Evolutionary conservation across 2,888 invertebrate genomes (phyloP), one percentile per base, ranked within the genome.

Genomic region (Zygothrica quintamaculata): DNA sequence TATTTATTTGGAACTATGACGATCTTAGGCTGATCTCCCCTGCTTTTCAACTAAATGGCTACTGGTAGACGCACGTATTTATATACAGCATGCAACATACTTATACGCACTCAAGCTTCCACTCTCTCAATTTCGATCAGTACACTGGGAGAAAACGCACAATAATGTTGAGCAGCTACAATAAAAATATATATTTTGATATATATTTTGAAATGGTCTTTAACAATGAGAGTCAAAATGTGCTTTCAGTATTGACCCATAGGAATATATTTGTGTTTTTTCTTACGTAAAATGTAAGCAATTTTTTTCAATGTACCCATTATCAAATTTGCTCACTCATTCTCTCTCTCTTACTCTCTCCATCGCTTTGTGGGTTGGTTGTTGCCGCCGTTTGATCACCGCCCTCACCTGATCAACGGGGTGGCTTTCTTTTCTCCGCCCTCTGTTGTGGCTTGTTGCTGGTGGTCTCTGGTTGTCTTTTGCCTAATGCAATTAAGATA

Each of bases 41-140:
- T 51, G 66, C 43, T 37, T 59, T 39, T 5, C 68, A 34, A 44
- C 34, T 77, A 72, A 36, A 37, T 50, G 43, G 34, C 65, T 46
- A 44, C 62, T 39, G 50, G 39, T 46, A 51, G 61, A 71, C 59
- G 46, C 78, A 67, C 67, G 79, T 77, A 74, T 80, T 80, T 80
- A 80, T 84, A 84, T 44, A 61, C 58, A 59, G 53, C 62, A 52
- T 73, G 52, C 58, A 57, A 18, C 56, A 58, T 62, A 64, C 5
- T 39, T 40, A 36, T 43, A 33, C 68, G 53, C 72, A 75, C 65
- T 39, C 44, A 47, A 15, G 18, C 40, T 46, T 37, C n/a, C 51
- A 11, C 65, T 51, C 57, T 25, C 33, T 3, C 12, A 29, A 5
- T 31, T 37, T 46, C 36, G 11, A 13, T 33, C 31, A 25, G 25